phyloP scores from a whole-genome alignment of 2,113 vertebrate genomes.

The Pseudopipra pipra region DNA sequence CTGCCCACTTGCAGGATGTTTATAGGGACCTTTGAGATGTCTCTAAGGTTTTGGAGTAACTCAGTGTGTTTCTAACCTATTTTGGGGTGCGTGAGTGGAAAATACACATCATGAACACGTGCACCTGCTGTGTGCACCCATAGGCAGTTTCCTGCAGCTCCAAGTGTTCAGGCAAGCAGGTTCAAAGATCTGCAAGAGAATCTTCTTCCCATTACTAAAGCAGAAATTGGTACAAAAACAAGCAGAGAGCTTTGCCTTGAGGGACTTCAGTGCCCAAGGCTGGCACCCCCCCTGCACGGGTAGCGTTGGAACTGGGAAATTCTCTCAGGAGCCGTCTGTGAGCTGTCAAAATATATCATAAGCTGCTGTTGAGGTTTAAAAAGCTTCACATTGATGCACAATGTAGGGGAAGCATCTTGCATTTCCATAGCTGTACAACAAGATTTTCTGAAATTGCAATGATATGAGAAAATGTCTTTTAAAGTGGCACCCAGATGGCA shows the following conservation, averaged over 20 bases:
- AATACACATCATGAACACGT: background rate
- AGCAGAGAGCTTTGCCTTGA: background rate
- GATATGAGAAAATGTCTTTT: slow-evolving; percentile 42
- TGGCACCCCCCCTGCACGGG: background rate
- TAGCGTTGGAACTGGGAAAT: background rate
- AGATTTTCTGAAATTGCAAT: slow-evolving; percentile 51
- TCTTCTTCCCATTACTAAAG: background rate
- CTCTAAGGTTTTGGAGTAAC: background rate
- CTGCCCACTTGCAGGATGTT: background rate
- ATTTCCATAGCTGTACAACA: slow-evolving; percentile 32
- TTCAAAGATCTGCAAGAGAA: background rate
- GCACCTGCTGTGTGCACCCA: background rate
- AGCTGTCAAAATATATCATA: slow-evolving; percentile 47
- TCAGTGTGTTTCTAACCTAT: background rate
- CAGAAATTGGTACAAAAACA: background rate
- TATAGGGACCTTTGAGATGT: background rate
- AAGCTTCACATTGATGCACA: background rate
- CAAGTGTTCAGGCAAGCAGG: background rate
- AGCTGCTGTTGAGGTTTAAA: slow-evolving; percentile 2
- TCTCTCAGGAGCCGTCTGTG: background rate
- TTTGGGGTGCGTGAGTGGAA: background rate
- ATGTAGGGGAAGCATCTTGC: slow-evolving; percentile 19
- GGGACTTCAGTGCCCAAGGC: background rate
- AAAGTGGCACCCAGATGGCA: slow-evolving; percentile 58
- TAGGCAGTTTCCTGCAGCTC: background rate